Percentiles rank a stretch among this genome's conserved stretches.
phyloP scores from a whole-genome alignment of 2,113 vertebrate species.

The Bagarius yarrelli region DNA sequence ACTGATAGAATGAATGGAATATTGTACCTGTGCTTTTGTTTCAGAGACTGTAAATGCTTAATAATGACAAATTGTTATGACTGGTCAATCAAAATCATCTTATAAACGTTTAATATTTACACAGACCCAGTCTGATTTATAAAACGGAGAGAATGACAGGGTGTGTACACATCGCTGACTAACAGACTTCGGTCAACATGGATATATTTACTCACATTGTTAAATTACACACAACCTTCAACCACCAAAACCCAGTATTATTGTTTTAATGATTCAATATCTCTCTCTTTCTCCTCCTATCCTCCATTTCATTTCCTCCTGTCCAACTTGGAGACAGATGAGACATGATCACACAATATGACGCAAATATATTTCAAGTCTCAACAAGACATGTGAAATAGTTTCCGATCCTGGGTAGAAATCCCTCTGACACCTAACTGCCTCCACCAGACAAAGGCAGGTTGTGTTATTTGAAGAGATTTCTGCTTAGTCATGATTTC shows the following conservation, averaged over 20 bases:
- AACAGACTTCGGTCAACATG: not conserved
- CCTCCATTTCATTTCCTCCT: not conserved
- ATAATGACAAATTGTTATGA: constrained; percentile 2
- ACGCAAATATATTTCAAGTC: constrained; percentile 21
- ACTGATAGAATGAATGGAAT: not conserved
- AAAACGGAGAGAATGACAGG: constrained; percentile 1
- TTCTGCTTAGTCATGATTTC: not conserved
- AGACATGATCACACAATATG: constrained; percentile 24
- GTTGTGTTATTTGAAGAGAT: not conserved
- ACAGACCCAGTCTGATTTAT: not conserved
- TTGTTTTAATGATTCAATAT: constrained; percentile 3
- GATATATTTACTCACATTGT: constrained; percentile 24
- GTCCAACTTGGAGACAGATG: constrained; percentile 8
- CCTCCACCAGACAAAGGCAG: not conserved
- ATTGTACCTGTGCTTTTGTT: not conserved
- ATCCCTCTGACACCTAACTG: not conserved
- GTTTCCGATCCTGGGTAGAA: constrained; percentile 12
- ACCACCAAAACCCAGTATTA: not conserved
- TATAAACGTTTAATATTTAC: constrained; percentile 12
- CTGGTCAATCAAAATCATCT: not conserved
- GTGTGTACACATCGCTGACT: constrained; percentile 8
- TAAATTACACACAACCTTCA: not conserved
- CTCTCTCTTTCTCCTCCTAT: not conserved
- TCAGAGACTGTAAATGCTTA: not conserved
- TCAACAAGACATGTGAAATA: not conserved